A percentile compares a stretch with the other conserved stretches of the same genome.
phyloP scores from a whole-genome alignment of 2,888 invertebrate genomes.

The Cynaeus angustus region DNA sequence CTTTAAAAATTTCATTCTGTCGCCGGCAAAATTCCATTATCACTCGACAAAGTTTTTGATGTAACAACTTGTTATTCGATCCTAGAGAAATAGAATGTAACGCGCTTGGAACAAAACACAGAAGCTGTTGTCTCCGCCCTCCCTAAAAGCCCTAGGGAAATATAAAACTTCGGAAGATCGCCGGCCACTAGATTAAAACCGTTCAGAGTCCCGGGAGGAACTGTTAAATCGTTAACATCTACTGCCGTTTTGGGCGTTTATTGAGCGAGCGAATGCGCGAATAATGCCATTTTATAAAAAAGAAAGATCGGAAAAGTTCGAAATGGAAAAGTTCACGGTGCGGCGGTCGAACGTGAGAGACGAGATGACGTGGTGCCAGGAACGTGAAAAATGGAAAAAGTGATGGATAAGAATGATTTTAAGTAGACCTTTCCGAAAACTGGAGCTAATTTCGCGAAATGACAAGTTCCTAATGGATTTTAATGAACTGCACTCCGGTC shows the following conservation, averaged over 20 bases:
- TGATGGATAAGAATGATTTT: no score
- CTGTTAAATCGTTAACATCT: constrained; percentile 64
- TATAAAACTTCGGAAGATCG: constrained; percentile 67
- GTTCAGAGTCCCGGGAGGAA: constrained; percentile 59
- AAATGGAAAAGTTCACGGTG: no score
- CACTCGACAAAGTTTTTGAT: constrained; percentile 48
- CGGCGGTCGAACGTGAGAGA: no score
- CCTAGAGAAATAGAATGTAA: constrained; percentile 49
- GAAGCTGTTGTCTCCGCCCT: constrained; percentile 54
- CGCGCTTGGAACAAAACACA: constrained; percentile 50
- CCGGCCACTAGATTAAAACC: constrained; percentile 66
- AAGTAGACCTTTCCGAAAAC: no score
- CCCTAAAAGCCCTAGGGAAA: constrained; percentile 62
- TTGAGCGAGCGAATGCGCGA: not conserved
- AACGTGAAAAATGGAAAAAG: no score
- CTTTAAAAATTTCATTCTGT: constrained; percentile 39
- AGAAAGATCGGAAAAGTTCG: not conserved
- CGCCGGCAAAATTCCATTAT: constrained; percentile 46
- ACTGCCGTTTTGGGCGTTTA: constrained; percentile 42
- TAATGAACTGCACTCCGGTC: no score
- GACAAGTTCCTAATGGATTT: no score
- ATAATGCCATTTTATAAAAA: not conserved
- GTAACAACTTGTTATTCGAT: constrained; percentile 53
- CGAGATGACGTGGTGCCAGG: no score
- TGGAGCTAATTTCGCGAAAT: no score